Evolutionary conservation across 2,888 invertebrate species (phyloP), one percentile per base, ranked within the genome.

Genomic region (Amaurobius ferox): DNA sequence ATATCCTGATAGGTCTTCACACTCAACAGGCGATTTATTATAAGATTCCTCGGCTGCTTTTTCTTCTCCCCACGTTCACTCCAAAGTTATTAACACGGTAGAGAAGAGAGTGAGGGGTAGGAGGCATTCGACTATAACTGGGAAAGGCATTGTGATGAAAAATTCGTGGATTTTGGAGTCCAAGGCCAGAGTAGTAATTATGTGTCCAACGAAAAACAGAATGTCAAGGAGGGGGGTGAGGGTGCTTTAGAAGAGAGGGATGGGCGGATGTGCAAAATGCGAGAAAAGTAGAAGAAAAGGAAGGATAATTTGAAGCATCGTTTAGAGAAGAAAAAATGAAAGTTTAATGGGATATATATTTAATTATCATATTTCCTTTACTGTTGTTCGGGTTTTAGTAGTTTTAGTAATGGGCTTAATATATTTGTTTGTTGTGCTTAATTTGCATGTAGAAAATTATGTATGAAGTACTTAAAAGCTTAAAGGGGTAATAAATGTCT

Each of bases 1-100:
- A 55, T 19, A 23, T 23, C 55, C 23, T 19, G 55, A 55, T 55
- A 55, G 55, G 55, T 23, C 55, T 55, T 64, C 32, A 16, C 11
- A 55, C 30, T 64, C 19, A 19, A n/a, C 71, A 32, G 35, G 35
- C 70, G 76, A 71, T 83, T 71, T 71, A 55, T 77, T 71, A 73
- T 62, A 39, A 55, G 66, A 26, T 70, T 23, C 55, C 5, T 1
- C 23, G 2, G 5, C 16, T 23, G 23, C 16, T 16, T 16, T 16
- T 23, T 23, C 70, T 72, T 61, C 74, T n/a, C 11, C 48, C 6
- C 29, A 23, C 30, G 32, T 29, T 29, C 28, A 32, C 55, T 32
- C 35, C 29, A 32, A 40, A 39, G 70, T 70, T 78, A 78, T 78
- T 78, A 78, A 78, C 61, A 61, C 67, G 19, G 28, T 48, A 32